Conservation (phyloP, 23 tunicate species). For the Oikopleura dioica region DNA sequence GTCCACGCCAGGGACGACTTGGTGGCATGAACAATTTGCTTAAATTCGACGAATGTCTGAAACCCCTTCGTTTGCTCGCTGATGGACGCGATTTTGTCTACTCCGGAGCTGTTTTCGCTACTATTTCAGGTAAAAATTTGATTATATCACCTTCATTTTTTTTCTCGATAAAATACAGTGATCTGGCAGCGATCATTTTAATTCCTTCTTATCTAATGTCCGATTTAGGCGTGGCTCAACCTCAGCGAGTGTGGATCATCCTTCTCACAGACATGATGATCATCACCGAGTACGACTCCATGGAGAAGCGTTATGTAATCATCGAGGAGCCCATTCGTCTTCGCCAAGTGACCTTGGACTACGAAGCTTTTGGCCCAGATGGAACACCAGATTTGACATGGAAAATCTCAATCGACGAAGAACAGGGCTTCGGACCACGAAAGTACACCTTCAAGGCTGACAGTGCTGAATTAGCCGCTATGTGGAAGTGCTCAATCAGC, state of each 20-base stretch:
- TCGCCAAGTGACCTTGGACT: background rate
- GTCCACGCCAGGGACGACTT: background rate
- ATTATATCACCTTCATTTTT: background rate
- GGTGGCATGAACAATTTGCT: background rate
- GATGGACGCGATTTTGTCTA: constrained; percentile 8
- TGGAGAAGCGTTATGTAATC: background rate
- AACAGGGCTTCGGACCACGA: background rate
- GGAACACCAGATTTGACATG: constrained; percentile 6
- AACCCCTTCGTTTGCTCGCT: background rate
- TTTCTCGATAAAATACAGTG: background rate
- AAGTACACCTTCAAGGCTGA: background rate
- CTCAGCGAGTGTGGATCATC: constrained; percentile 6
- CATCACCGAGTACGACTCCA: constrained; percentile 5
- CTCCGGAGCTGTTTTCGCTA: background rate
- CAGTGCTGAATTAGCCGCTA: background rate
- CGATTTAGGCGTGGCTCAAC: constrained; percentile 1
- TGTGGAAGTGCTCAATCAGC: background rate
- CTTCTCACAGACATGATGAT: constrained; percentile 1
- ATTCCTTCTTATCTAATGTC: background rate
- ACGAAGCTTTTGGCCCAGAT: background rate
- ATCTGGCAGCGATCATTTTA: background rate
- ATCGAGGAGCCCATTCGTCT: constrained; percentile 3
- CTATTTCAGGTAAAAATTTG: constrained; percentile 3
- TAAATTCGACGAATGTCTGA: background rate
- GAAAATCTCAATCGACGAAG: background rate